Base-by-base conservation (phyloP, 1,140 invertebrate species). In the Bombus fervidus region DNA sequence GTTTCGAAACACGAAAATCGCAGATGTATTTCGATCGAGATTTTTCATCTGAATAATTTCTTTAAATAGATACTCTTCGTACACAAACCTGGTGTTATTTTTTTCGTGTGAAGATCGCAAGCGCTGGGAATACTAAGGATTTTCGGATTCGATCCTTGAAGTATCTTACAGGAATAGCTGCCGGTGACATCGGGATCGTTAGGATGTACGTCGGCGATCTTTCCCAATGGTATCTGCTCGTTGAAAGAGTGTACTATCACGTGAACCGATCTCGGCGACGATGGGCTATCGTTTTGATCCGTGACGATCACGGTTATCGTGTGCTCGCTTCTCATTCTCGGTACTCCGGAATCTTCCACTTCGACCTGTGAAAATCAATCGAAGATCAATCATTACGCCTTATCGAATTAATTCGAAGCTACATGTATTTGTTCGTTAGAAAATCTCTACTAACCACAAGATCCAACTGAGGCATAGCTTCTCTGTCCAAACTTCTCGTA, bases 221-320 rank as follows among this genome's bases (percentile, higher is more conserved):
- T 98, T 66, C 98, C 98, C 37, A 96, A 90, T 0, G 97, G 97
- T 89, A 96, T 96, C 75, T 96, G 96, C 74, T 97, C 96, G 91
- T 98, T 97, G 87, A 98, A 97, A 0, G 97, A 96, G 92, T 98
- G 96, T 13, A 99, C 97, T 41, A 98, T 94, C 37, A 99, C 96
- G 88, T 98, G 97, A 2, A 98, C 97, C 34, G 97, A 97, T 88
- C 98, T 96, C 15, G 98, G 96, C 28, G 96, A 97, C 0, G 98
- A 98, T 10, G 98, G 98, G 92, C 97, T 98, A 92, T 99, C 98
- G 94, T 99, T 99, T 93, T 98, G 97, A 94, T 99, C 99, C 10
- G 97, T 93, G 6, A 99, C 96, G 66, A 97, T 96, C 39, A 99
- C 97, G 18, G 96, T 96, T 31, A 99, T 96, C 22, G 96, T 95